phyloP scores from a whole-genome alignment of 2,888 invertebrate species.

The Drosophila dives region DNA sequence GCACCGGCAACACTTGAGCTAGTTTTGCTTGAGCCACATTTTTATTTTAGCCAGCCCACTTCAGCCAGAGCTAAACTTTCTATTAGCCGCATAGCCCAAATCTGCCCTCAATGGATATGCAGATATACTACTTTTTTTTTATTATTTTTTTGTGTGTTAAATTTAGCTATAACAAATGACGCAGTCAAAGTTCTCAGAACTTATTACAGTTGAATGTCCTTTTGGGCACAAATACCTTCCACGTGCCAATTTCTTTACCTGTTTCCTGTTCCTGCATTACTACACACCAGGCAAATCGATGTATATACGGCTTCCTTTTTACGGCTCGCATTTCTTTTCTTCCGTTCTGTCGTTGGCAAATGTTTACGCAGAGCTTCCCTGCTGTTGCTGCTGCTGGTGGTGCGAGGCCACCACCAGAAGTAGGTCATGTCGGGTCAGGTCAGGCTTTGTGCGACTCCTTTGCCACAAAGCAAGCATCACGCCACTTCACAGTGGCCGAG shows the following conservation, averaged over 20 bases:
- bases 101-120: slow-evolving; percentile 16
- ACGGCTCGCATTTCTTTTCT: slow-evolving; percentile 38
- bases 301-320: slow-evolving; percentile 61
- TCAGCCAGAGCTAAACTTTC: slow-evolving; percentile 38
- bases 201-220: slow-evolving; percentile 67
- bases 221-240: slow-evolving; percentile 16
- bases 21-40: slow-evolving; percentile 39
- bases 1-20: slow-evolving; percentile 49
- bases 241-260: slow-evolving; percentile 12
- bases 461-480: slow-evolving; percentile 44
- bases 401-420: slow-evolving; percentile 52
- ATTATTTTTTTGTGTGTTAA: background rate
- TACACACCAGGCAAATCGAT: slow-evolving; percentile 58
- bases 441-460: slow-evolving; percentile 12
- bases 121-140: background rate
- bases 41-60: slow-evolving; percentile 6
- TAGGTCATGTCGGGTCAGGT: slow-evolving; percentile 69
- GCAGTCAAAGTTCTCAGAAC: slow-evolving; percentile 13
- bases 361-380: slow-evolving; percentile 30
- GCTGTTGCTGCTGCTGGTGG: background rate
- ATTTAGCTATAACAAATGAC: slow-evolving; percentile 22
- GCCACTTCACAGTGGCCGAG: slow-evolving; percentile 43
- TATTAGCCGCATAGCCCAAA: slow-evolving; percentile 17
- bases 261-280: background rate
- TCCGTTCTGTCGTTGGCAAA: slow-evolving; percentile 21